These are phyloP conservation scores for Hippopotamyrus pictus DNA, from an alignment of 2,797 vertebrate species.

Conservation along the genomic window DNA sequence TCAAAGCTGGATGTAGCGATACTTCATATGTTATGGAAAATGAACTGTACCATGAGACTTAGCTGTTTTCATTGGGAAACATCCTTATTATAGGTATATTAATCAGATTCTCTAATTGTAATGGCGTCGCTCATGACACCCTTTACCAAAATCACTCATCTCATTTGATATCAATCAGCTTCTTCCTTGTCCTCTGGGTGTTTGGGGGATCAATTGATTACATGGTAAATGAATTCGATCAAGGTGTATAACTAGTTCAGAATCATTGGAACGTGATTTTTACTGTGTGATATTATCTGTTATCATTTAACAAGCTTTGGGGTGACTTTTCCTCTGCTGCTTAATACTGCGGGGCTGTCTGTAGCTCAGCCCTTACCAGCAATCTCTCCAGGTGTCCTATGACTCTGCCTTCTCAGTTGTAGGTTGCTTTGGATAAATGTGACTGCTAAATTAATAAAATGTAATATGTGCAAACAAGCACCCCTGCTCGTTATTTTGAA, in stretches of 20 bases:
- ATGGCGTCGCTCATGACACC: background rate
- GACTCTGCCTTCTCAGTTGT: background rate
- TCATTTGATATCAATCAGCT: background rate
- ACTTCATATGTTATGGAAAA: background rate
- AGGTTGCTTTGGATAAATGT: background rate
- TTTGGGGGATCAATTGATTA: background rate
- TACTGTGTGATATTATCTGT: background rate
- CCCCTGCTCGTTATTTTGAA: background rate
- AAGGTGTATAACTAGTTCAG: background rate
- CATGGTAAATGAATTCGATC: background rate
- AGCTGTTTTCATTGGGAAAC: too few species aligned
- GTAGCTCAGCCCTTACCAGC: background rate
- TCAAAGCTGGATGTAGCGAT: background rate
- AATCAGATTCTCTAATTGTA: background rate
- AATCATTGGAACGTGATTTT: background rate
- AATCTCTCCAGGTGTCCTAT: background rate
- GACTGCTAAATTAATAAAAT: background rate
- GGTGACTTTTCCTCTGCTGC: background rate
- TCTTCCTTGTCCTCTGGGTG: background rate
- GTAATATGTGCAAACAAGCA: background rate
- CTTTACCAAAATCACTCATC: too few species aligned
- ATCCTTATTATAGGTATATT: too few species aligned
- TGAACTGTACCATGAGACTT: background rate
- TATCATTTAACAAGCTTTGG: background rate
- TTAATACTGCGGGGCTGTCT: background rate